A percentile compares a stretch with the other conserved stretches of the same genome.
Conservation (phyloP, 2,888 invertebrate species). For the Lasioglossum villosulum region DNA sequence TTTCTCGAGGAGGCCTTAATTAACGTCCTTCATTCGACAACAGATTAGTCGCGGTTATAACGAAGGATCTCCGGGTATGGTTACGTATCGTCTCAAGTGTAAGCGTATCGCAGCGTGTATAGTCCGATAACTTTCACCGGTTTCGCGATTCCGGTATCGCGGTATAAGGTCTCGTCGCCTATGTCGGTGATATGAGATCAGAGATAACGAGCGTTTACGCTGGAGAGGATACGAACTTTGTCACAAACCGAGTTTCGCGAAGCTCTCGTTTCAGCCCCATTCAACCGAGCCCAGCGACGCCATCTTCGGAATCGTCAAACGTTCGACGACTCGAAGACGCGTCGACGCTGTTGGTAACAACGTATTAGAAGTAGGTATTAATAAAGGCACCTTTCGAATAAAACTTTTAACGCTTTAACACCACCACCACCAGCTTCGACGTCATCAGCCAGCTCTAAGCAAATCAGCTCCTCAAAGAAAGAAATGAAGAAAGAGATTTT, state of each 20-base stretch:
- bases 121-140: conserved; percentile 56
- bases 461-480: too few relatives aligned
- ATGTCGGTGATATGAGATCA: conserved; percentile 63
- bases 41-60: conserved; percentile 5
- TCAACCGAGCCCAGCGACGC: neutral
- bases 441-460: too few relatives aligned
- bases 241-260: conserved; percentile 56
- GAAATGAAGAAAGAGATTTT: too few relatives aligned
- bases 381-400: too few relatives aligned
- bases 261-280: conserved; percentile 61
- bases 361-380: neutral
- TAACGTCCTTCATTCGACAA: conserved; percentile 17
- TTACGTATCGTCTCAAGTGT: conserved; percentile 27
- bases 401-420: too few relatives aligned
- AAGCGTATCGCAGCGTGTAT: conserved; percentile 8
- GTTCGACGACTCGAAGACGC: conserved; percentile 13
- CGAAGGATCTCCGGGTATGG: neutral
- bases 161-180: conserved; percentile 48
- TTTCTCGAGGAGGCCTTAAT: conserved; percentile 33
- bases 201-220: conserved; percentile 72
- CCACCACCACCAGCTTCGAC: too few relatives aligned
- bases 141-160: conserved; percentile 46
- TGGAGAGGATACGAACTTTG: conserved; percentile 67
- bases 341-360: neutral
- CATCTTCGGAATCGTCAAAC: conserved; percentile 3